Base-by-base conservation (phyloP, 2,888 invertebrate genomes). In the Leptinotarsa haldemani region DNA sequence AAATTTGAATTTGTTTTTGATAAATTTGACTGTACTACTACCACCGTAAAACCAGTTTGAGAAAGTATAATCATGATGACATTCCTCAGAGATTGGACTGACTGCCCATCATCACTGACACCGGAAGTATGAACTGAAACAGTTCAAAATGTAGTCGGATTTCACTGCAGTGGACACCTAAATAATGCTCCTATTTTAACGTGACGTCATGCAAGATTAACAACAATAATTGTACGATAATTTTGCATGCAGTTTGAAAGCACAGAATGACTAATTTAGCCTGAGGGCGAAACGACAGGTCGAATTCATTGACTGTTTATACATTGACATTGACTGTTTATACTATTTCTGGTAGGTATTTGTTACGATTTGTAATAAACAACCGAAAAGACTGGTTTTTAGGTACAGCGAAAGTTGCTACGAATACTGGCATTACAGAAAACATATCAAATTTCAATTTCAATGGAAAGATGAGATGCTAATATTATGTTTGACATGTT, bases 261-360 rank as follows among this genome's bases (percentile, higher is more conserved):
- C 16, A 56, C 13, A 1, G 56, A 13, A 56, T 56, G 56, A 16
- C 25, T 56, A 56, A 56, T 56, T 18, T 3, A 13, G 22, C 22
- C 56, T 56, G 22, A 56, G 56, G 56, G 56, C 56, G 25, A 56
- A 56, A 20, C 53, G 7, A 56, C 56, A 56, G 56, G 56, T 56
- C 56, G 56, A 56, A 56, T 56, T 15, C 15, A 56, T 56, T 56
- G 15, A 20, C 56, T 56, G 20, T 18, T 56, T 22, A 20, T 56
- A 13, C 56, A n/a, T n/a, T n/a, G n/a, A n/a, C 15, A 56, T 56
- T 56, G 15, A 20, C 56, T 56, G 20, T 18, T 56, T 22, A 20
- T 56, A 13, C 56, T 56, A 25, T 56, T 22, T 22, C 56, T 12
- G 13, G 56, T 22, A 56, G 13, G 56, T 22, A 56, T 56, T 56